Conservation (phyloP, 2,113 vertebrate genomes). For the Micromys minutus region DNA sequence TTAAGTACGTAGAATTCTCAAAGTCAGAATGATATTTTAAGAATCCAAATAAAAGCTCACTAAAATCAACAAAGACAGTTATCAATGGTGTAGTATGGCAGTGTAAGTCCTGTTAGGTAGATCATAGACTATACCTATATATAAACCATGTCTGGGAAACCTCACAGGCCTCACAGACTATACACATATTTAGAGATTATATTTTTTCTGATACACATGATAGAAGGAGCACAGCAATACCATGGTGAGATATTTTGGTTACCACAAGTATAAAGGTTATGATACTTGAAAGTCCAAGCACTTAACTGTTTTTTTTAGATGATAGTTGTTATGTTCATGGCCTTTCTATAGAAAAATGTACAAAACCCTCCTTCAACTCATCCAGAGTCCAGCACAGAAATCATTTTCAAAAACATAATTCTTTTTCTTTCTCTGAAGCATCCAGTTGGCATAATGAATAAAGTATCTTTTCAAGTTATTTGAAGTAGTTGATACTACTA, state of each 20-base stretch:
- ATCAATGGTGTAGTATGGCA: background rate
- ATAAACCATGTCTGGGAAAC: background rate
- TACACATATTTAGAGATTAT: background rate
- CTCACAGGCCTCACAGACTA: background rate
- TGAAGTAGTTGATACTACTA: background rate
- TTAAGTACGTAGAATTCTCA: background rate
- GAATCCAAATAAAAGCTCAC: background rate
- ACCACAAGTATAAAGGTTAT: background rate
- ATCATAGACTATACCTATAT: background rate
- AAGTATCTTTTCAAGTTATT: background rate
- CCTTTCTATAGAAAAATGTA: background rate
- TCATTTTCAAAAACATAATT: background rate
- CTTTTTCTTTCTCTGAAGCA: background rate
- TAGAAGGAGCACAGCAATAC: background rate
- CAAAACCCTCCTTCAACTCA: background rate
- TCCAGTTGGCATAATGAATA: background rate
- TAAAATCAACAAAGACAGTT: background rate
- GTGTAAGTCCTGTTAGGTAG: too few relatives aligned
- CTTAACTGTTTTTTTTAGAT: background rate
- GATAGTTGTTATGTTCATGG: background rate
- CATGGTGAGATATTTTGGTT: rapidly evolving
- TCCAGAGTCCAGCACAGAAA: background rate
- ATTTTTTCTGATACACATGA: background rate
- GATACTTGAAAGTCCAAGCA: background rate
- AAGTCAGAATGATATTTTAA: background rate